These are phyloP conservation scores for Euura saliciscinereae DNA, from an alignment of 1,140 invertebrate species.

Conservation along the genomic window DNA sequence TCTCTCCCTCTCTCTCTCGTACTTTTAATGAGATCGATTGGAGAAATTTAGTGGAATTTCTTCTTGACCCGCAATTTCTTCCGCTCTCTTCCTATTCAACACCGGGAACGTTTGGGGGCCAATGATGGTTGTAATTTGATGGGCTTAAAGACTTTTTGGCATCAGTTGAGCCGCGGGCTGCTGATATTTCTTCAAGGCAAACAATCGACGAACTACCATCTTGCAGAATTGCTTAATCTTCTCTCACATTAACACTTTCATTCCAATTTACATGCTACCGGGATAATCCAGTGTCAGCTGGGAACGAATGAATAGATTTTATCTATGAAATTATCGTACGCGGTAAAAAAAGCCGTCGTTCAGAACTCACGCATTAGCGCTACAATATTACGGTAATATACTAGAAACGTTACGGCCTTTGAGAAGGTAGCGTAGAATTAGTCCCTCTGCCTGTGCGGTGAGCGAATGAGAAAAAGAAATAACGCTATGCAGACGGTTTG, in stretches of 20 bases:
- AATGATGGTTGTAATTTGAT: not conserved
- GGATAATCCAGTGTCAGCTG: not conserved
- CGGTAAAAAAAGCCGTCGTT: too few relatives aligned
- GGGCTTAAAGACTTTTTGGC: too few relatives aligned
- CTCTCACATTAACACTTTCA: not conserved
- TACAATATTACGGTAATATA: too few relatives aligned
- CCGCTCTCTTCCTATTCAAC: not conserved
- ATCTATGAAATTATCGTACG: not conserved
- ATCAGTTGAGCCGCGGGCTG: too few relatives aligned
- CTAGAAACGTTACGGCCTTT: too few relatives aligned
- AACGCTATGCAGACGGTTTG: too few relatives aligned
- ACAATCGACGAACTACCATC: not conserved
- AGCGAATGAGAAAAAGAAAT: too few relatives aligned
- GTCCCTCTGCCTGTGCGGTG: too few relatives aligned
- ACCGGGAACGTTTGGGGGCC: not conserved
- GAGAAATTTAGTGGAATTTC: not conserved
- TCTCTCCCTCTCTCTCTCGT: not conserved
- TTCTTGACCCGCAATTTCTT: not conserved
- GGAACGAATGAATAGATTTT: not conserved
- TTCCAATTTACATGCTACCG: not conserved
- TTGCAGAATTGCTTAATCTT: not conserved
- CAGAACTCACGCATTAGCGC: too few relatives aligned
- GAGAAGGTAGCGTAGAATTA: too few relatives aligned
- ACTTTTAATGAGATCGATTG: constrained; percentile 3
- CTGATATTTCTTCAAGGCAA: too few relatives aligned